A percentile compares a stretch with the other conserved stretches of the same genome.
Conservation (phyloP, 2,888 invertebrate species). For the Marronus borbonicus region DNA sequence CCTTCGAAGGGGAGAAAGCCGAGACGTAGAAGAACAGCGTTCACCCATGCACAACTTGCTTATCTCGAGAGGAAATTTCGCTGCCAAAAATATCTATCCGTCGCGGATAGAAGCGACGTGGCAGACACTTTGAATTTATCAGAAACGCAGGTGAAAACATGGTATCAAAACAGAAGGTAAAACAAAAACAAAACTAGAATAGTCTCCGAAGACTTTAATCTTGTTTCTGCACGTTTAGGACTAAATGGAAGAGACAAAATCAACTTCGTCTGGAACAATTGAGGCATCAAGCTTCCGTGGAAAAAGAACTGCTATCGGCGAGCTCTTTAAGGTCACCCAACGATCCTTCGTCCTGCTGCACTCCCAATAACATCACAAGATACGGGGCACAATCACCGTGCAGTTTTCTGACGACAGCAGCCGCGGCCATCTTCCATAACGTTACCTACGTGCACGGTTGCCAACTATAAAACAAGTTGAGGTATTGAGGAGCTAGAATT, state of each 20-base stretch:
- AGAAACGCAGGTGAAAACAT: conserved; percentile 96
- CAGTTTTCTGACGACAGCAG: conserved; percentile 80
- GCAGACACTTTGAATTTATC: conserved; percentile 91
- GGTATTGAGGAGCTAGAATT: neutral
- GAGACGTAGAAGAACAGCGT: conserved; percentile 88
- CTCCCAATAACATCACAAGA: conserved; percentile 60
- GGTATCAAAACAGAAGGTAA: conserved; percentile 93
- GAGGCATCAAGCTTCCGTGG: conserved; percentile 86
- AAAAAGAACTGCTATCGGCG: conserved; percentile 76
- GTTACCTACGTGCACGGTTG: conserved; percentile 83
- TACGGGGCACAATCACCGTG: conserved; percentile 71
- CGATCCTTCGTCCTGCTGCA: conserved; percentile 66
- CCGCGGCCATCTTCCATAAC: conserved; percentile 82
- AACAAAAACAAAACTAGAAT: conserved; percentile 50
- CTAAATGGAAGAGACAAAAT: conserved; percentile 92
- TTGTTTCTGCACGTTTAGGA: conserved; percentile 72
- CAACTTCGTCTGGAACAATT: conserved; percentile 89
- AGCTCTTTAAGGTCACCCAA: conserved; percentile 61
- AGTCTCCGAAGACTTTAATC: neutral
- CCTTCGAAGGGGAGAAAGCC: conserved; percentile 80
- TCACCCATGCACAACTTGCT: conserved; percentile 94
- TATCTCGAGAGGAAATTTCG: conserved; percentile 94
- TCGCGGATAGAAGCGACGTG: conserved; percentile 93
- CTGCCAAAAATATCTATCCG: conserved; percentile 94
- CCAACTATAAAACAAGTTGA: conserved; percentile 72